These are phyloP conservation scores for Trissolcus basalis DNA, from an alignment of 1,140 invertebrate genomes.

Conservation along the genomic window DNA sequence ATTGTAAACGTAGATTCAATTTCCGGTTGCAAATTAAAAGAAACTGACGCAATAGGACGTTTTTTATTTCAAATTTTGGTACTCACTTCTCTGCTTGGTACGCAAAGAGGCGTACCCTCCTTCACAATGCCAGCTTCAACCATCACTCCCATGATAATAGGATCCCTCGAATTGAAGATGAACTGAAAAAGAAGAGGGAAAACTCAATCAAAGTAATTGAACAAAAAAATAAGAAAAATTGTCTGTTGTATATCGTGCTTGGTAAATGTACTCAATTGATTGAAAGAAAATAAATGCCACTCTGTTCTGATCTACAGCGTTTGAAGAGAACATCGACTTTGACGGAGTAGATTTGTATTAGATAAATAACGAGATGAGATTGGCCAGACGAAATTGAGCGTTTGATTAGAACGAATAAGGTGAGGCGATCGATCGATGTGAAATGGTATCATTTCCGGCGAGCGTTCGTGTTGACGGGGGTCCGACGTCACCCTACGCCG, in stretches of 20 bases:
- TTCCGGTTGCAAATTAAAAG: neutral
- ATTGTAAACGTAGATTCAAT: neutral
- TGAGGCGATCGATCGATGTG: slow-evolving; percentile 55
- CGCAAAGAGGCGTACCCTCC: slow-evolving; percentile 97
- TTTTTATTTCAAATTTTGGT: slow-evolving; percentile 1
- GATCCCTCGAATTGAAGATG: slow-evolving; percentile 98
- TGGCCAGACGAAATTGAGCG: slow-evolving; percentile 19
- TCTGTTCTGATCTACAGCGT: too few species aligned
- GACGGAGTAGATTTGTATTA: too few species aligned
- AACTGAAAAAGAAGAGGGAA: slow-evolving; percentile 79
- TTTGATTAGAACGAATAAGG: slow-evolving; percentile 36
- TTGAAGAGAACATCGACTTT: too few species aligned
- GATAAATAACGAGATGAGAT: slow-evolving; percentile 13
- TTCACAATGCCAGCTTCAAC: slow-evolving; percentile 97
- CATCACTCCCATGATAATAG: slow-evolving; percentile 97
- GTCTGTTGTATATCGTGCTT: too few species aligned
- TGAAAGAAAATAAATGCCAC: too few species aligned
- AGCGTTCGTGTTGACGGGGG: slow-evolving; percentile 50
- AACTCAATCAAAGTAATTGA: too few species aligned
- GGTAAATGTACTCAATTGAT: too few species aligned
- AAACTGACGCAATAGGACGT: neutral
- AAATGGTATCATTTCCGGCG: slow-evolving; percentile 64
- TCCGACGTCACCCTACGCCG: slow-evolving; percentile 56
- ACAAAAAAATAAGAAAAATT: too few species aligned
- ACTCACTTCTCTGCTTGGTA: slow-evolving; percentile 92